These are phyloP conservation scores for Oxycera nigricornis DNA, from an alignment of 2,888 invertebrate species.

Conservation along the genomic window DNA sequence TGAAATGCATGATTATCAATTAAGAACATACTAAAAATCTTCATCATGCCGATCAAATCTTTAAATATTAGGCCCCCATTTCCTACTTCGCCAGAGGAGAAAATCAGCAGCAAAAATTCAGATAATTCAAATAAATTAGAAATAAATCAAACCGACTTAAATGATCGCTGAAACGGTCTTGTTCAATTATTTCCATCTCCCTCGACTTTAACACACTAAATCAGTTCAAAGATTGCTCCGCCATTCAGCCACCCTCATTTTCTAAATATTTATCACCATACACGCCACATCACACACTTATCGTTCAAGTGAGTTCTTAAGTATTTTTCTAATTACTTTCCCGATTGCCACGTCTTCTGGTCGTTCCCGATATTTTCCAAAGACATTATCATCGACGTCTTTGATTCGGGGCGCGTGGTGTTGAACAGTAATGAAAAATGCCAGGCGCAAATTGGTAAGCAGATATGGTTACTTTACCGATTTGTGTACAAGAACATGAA, in stretches of 20 bases:
- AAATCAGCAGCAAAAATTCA: too few species aligned
- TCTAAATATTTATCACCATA: not conserved
- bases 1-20: too few species aligned
- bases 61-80: too few species aligned
- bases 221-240: not conserved
- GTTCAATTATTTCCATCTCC: not conserved
- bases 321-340: slow-evolving; percentile 14
- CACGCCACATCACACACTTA: not conserved
- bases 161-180: not conserved
- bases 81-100: too few species aligned
- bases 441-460: slow-evolving; percentile 27
- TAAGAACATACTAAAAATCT: too few species aligned
- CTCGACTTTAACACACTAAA: not conserved
- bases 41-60: too few species aligned
- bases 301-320: not conserved
- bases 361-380: not conserved
- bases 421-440: not conserved
- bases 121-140: not conserved
- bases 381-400: not conserved
- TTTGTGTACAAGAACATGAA: slow-evolving; percentile 1
- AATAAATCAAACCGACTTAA: not conserved
- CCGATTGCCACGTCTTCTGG: slow-evolving; percentile 1
- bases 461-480: slow-evolving; percentile 32
- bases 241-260: not conserved
- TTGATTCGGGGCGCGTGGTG: not conserved